These are phyloP conservation scores for Zygothrica quintamaculata DNA, from an alignment of 2,888 invertebrate genomes.

Conservation along the genomic window DNA sequence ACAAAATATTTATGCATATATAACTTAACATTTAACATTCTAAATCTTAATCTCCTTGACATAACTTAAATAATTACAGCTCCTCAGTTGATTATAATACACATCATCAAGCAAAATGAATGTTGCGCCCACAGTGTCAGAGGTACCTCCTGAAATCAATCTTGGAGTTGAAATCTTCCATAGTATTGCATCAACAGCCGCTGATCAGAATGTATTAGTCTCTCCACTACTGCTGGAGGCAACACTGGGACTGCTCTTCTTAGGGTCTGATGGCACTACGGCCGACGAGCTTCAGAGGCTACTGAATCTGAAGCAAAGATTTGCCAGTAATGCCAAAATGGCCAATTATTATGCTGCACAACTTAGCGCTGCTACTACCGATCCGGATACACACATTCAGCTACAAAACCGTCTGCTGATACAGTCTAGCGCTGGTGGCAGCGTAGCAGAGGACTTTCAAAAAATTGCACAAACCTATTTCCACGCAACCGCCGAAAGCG, in stretches of 20 bases:
- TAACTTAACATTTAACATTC: too few relatives aligned
- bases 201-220: slow-evolving; percentile 73
- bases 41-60: too few relatives aligned
- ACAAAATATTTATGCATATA: too few relatives aligned
- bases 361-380: slow-evolving; percentile 59
- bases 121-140: slow-evolving; percentile 24
- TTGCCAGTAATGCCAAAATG: slow-evolving; percentile 75
- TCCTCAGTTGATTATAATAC: background rate
- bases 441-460: slow-evolving; percentile 75
- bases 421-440: slow-evolving; percentile 36
- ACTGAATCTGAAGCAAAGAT: slow-evolving; percentile 70
- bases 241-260: slow-evolving; percentile 89
- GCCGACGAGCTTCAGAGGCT: slow-evolving; percentile 75
- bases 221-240: slow-evolving; percentile 87
- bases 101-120: slow-evolving; percentile 51
- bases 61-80: slow-evolving; percentile 24
- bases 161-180: slow-evolving; percentile 66
- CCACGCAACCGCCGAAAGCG: slow-evolving; percentile 72
- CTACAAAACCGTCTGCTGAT: slow-evolving; percentile 85
- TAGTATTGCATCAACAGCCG: slow-evolving; percentile 56
- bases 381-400: slow-evolving; percentile 81
- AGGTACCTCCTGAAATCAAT: slow-evolving; percentile 36
- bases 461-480: slow-evolving; percentile 82
- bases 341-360: slow-evolving; percentile 77
- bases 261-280: slow-evolving; percentile 88